Evolutionary conservation across 2,888 invertebrate genomes (phyloP), one percentile per base, ranked within the genome.

Genomic region (Pasiphila rectangulata): DNA sequence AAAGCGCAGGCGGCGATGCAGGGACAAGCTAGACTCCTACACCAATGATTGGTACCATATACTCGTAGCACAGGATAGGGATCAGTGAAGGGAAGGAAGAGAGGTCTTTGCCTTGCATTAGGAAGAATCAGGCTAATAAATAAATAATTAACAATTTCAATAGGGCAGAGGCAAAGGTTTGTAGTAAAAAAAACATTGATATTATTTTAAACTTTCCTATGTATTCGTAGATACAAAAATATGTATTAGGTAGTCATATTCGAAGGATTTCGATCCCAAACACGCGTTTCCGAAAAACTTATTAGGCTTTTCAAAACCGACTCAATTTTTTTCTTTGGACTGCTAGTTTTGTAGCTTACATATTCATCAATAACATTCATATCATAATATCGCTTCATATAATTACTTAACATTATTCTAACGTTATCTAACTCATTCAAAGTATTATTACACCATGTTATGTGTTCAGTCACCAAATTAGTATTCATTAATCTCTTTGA

Each of bases 401-500:
- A n/a, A 7, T 32, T 3, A n/a, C 4, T 10, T 9, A 55, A 6
- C 38, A 29, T 21, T 6, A 9, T 3, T 36, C 47, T 45, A 4
- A 40, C 4, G 3, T 24, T 16, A 0, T 4, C 0, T 1, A 59
- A 19, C n/a, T 42, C 34, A 4, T 35, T 39, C 3, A 56, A 12
- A 1, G 39, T 42, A 13, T 43, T 32, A n/a, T 52, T 42, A 27
- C 44, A 48, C 39, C 21, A 47, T 3, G 32, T 10, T 1, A 53
- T 27, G 4, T 54, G 2, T 3, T 25, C 2, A 6, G 6, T 34
- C n/a, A 51, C 16, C 4, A 30, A 39, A 23, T 64, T 62, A 42
- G 59, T 51, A 36, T 72, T 67, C 0, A 69, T 40, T 44, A 59
- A 57, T 9, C 62, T 57, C 1, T 57, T 46, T 27, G 61, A 59